Conservation (phyloP, 1,140 invertebrate species). For the Pseudomyrmex dendroicus region DNA sequence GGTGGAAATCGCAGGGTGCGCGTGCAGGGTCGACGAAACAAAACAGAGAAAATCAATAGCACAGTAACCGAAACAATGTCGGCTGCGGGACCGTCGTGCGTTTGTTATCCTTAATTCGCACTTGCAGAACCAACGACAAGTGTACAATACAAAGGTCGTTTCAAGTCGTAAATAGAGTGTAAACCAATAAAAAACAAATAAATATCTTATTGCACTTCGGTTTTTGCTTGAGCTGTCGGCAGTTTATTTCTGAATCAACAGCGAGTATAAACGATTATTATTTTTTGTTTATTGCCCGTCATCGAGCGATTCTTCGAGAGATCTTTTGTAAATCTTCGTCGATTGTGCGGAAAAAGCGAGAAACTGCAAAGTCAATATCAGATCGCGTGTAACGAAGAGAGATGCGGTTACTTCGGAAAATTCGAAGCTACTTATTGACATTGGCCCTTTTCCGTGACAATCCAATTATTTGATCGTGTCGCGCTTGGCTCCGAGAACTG, state of each 20-base stretch:
- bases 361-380: background rate
- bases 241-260: background rate
- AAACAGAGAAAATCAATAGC: slow-evolving; percentile 70
- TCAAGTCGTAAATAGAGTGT: too few species aligned
- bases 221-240: background rate
- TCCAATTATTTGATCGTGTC: slow-evolving; percentile 68
- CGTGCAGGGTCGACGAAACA: slow-evolving; percentile 67
- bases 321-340: background rate
- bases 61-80: slow-evolving; percentile 56
- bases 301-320: background rate
- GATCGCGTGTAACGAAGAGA: background rate
- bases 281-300: background rate
- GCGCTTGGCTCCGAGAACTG: slow-evolving; percentile 59
- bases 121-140: too few species aligned
- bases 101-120: too few species aligned
- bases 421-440: slow-evolving; percentile 69
- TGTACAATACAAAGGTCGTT: too few species aligned
- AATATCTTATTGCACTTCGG: too few species aligned
- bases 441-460: slow-evolving; percentile 77
- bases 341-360: too few species aligned
- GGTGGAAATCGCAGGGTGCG: slow-evolving; percentile 63
- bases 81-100: background rate
- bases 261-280: background rate
- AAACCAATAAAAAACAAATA: too few species aligned
- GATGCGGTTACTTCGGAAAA: slow-evolving; percentile 31